Conservation (phyloP, 2,113 vertebrate genomes). For the Nansenia antarctica region DNA sequence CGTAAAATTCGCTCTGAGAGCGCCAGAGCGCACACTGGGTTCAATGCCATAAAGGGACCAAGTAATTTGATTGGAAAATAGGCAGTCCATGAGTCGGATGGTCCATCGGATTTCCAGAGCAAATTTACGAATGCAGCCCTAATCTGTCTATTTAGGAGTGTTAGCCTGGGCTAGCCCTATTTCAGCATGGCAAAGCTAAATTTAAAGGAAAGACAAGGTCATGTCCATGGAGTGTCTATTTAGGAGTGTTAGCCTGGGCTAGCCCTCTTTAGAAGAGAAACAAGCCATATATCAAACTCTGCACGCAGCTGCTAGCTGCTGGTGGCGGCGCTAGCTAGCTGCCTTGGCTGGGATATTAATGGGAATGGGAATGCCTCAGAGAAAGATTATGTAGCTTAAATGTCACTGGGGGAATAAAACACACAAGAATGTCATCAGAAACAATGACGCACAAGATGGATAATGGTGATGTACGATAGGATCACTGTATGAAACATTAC, state of each 20-base stretch:
- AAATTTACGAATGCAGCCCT: no score
- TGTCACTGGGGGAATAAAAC: not conserved
- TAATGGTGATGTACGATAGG: not conserved
- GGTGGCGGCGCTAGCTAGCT: not conserved
- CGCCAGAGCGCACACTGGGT: no score
- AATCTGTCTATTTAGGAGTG: not conserved
- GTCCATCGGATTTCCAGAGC: no score
- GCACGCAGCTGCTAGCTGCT: not conserved
- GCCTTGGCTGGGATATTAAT: not conserved
- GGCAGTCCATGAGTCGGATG: no score
- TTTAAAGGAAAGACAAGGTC: not conserved
- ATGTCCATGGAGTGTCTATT: not conserved
- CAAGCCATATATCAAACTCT: not conserved
- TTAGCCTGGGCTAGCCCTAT: not conserved
- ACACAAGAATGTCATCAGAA: no score
- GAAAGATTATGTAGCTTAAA: not conserved
- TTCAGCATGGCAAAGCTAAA: slow-evolving; percentile 5
- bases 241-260: not conserved
- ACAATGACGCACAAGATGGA: not conserved
- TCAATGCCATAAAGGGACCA: no score
- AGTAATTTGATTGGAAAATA: no score
- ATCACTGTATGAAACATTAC: not conserved
- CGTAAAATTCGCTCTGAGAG: no score
- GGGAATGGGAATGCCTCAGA: not conserved
- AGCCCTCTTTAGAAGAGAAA: not conserved